Evolutionary conservation across 2,797 vertebrate species (phyloP).

Genomic region (Cottoperca gobio): DNA sequence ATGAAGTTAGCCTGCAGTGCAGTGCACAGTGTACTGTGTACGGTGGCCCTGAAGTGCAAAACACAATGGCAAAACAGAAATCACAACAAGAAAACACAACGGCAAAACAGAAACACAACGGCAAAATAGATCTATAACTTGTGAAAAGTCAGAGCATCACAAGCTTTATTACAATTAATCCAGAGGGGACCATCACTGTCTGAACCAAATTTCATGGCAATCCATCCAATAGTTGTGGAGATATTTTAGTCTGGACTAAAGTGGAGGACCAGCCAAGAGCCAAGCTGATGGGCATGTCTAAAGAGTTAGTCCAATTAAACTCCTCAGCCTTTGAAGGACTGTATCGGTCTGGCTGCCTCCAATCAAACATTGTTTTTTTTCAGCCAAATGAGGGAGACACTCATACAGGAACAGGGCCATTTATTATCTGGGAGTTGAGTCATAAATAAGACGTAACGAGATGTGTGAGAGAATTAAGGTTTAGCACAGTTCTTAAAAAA

Average conservation of each 20-base stretch:
- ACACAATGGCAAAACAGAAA: too few species aligned
- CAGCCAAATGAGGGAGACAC: not conserved
- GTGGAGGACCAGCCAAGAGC: not conserved
- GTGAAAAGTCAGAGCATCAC: not conserved
- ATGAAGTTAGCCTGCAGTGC: slow-evolving; percentile 9
- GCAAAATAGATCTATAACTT: too few species aligned
- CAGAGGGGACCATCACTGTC: too few species aligned
- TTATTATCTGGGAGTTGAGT: not conserved
- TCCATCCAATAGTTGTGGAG: not conserved
- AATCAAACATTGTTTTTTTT: not conserved
- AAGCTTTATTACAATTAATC: too few species aligned
- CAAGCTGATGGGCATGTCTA: not conserved
- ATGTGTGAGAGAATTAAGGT: too few species aligned
- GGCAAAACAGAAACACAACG: too few species aligned
- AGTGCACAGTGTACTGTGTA: too few species aligned
- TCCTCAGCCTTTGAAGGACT: not conserved
- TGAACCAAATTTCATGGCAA: not conserved
- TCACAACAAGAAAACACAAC: too few species aligned
- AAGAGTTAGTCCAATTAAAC: not conserved
- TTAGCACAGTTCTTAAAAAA: too few species aligned
- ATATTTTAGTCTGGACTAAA: not conserved
- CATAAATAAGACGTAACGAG: not conserved
- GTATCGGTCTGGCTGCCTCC: too few species aligned
- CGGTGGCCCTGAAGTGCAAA: too few species aligned
- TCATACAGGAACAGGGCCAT: not conserved